Evolutionary conservation across 2,113 vertebrate species (phyloP), one percentile per base, ranked within the genome.

Genomic region (Stegastes partitus): DNA sequence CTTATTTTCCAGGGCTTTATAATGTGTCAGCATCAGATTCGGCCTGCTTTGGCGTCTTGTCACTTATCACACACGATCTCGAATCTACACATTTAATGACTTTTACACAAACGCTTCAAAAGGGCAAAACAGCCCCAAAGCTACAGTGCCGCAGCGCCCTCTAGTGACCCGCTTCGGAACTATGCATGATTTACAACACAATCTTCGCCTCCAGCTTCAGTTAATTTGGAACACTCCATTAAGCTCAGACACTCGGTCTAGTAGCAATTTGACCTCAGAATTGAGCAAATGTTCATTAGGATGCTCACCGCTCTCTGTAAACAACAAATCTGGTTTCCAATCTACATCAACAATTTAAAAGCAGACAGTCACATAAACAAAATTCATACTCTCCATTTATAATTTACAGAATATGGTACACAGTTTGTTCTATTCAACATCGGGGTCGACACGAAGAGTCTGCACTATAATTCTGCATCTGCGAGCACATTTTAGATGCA

Each of bases 111-210:
- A 65, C 25, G 14, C 9, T 31, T 1, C 14, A 58, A 51, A 14
- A 71, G 22, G 14, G 5, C 53, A 66, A 34, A 75, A 58, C 23
- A 71, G 11, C 4, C 21, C 8, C 54, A 12, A 54, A 76, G 76
- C 56, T 50, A 39, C 16, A 74, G 68, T 57, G 50, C 80, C 62
- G 50, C 70, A 81, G 79, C 74, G n/a, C 89, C 90, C 82, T 84
- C 93, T 88, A 82, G 82, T 88, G 92, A 53, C 50, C 39, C 22
- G 25, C 18, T 66, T 55, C 55, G 21, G 45, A 57, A 28, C 5
- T 14, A 37, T 14, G 12, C 47, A 50, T 22, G 22, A 68, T 55
- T 39, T 28, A 21, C 34, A 37, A 23, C 31, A 7, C 31, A 34
- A 34, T 1, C 31, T 34, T 34, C 10, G 31, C 31, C 5, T 50